Evolutionary conservation across 1,140 invertebrate genomes (phyloP).

Genomic region (Lamellibrachia luymesi): DNA sequence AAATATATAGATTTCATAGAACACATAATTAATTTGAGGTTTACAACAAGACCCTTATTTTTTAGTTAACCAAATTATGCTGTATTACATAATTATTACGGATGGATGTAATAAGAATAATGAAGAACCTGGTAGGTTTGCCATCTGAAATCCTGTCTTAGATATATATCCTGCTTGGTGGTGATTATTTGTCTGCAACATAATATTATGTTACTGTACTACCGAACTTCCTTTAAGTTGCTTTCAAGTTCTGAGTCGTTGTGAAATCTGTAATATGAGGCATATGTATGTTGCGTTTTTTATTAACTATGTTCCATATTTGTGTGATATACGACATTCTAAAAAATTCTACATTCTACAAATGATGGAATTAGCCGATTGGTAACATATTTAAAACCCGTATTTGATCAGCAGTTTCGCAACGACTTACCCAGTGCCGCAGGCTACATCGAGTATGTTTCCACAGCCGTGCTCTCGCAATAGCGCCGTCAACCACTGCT

Average conservation of each 20-base stretch:
- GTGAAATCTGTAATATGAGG: no score
- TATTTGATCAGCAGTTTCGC: background rate
- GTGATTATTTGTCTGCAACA: background rate
- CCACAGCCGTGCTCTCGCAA: conserved; percentile 69
- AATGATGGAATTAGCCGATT: no score
- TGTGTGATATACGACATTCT: no score
- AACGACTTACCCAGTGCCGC: conserved; percentile 74
- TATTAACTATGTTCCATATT: no score
- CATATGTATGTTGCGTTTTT: no score
- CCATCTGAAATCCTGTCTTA: background rate
- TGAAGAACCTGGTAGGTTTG: background rate
- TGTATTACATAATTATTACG: no score
- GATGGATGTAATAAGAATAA: background rate
- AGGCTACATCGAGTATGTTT: conserved; percentile 78
- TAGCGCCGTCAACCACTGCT: conserved; percentile 74
- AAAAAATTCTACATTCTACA: no score
- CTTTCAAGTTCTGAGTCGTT: no score
- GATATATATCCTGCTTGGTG: background rate
- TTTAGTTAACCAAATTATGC: no score
- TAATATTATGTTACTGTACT: background rate
- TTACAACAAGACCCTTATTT: no score
- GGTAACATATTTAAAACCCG: conserved; percentile 13
- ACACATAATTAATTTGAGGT: background rate
- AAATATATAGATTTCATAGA: background rate
- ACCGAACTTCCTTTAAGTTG: no score